phyloP scores from a whole-genome alignment of 2,797 vertebrate genomes.

The Tapera naevia region DNA sequence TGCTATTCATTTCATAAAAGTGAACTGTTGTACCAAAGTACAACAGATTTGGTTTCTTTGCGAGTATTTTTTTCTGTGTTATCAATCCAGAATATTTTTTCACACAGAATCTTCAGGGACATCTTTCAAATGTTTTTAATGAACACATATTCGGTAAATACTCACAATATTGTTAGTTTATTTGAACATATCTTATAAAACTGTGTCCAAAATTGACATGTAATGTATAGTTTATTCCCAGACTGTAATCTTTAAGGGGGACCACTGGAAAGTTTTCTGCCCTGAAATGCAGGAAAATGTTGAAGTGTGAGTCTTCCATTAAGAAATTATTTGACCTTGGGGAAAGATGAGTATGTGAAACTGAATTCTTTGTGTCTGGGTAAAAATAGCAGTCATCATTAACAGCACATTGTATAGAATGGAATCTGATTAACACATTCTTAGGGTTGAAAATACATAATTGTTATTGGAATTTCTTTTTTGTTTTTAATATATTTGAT shows the following conservation, averaged over 20 bases:
- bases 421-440: conserved; percentile 10
- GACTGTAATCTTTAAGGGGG: neutral
- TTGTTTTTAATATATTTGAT: neutral
- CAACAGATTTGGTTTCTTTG: neutral
- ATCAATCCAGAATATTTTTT: neutral
- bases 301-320: neutral
- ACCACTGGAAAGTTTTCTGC: conserved; percentile 15
- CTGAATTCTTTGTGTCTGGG: neutral
- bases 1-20: neutral
- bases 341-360: neutral
- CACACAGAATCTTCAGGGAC: neutral
- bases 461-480: neutral
- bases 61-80: neutral
- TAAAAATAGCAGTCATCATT: neutral
- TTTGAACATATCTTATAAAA: neutral
- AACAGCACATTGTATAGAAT: neutral
- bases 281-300: neutral
- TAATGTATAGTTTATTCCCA: neutral
- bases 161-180: neutral
- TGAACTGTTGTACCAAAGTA: neutral
- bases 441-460: neutral
- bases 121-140: neutral
- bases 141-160: neutral
- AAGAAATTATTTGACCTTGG: neutral
- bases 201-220: neutral